Base-by-base conservation (phyloP, 2,888 invertebrate genomes). In the Galerucella pusilla region DNA sequence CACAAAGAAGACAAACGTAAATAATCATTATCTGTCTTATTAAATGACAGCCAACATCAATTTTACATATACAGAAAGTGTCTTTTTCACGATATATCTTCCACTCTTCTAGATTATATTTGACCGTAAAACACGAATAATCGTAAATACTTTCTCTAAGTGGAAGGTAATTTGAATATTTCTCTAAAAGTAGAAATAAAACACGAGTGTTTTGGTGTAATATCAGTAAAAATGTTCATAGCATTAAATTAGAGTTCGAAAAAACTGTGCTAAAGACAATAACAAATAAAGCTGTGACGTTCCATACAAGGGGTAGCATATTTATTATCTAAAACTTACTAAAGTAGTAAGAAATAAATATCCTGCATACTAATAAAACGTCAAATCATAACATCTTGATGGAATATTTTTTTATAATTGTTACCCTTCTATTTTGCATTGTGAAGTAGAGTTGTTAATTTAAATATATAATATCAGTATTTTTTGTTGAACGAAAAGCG, bases 121-220 rank as follows among this genome's bases (percentile, higher is more conserved):
- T 42, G 68, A 20, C 45, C 20, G 20, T 68, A 68, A 68, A 68
- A 68, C n/a, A 42, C 35, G 59, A 59, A 68, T 57, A 57, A 42
- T 68, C 68, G 59, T 68, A 68, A 68, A 59, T 67, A 68, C 57
- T 65, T 67, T 67, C 67, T 54, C n/a, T 49, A 67, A 67, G 35
- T 52, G 59, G 42, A 52, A 68, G 42, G 54, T 68, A 68, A 68
- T 59, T 68, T 68, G 42, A 68, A 68, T 42, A 68, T n/a, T 42
- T 63, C 60, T 60, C n/a, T 60, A 10, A 12, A 20, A 25, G 25
- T 25, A 28, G 28, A 16, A 60, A 60, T 60, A 60, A 60, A 60
- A 60, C 25, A 60, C 59, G 25, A 60, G 28, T 25, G 59, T 60
- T 60, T 60, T 60, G 11, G 10, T 14, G 28, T 60, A 52, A 52